Evolutionary conservation across 2,797 vertebrate genomes (phyloP), one percentile per base, ranked within the genome.

Genomic region (Hoplostethus mediterraneus): DNA sequence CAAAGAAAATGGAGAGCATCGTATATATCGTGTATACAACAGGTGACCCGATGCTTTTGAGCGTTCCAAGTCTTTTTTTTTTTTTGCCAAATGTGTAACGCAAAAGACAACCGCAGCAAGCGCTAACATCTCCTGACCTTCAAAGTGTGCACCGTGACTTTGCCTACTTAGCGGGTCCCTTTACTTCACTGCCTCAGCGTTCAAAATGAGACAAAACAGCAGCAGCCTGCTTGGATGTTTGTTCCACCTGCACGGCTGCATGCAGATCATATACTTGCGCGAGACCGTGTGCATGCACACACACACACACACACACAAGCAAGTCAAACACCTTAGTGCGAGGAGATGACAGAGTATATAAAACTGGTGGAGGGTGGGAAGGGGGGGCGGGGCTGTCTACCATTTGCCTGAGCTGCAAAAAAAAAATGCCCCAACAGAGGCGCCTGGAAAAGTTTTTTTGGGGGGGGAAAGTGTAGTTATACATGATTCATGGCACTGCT

Each of bases 401-500:
- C 6, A 9, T 66, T 79, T 55, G 63, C 67, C 38, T 73, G 42
- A 80, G 52, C 56, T 38, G 63, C 14, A 9, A 21, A 58, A 6
- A 6, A 60, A 65, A 47, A 63, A 52, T 79, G 8, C 4, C 44
- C 48, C 48, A 77, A 59, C 33, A 63, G 56, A 68, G 73, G 58
- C 47, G 47, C 3, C 8, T 61, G 45, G 55, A 81, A 75, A 90
- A 83, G 66, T 86, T 84, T 73, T 75, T 55, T 21, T 21, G 21
- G 21, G 69, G 74, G 66, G 54, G 74, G 66, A 52, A 67, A 51
- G 58, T 53, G n/a, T 52, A 71, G 82, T 85, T 84, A 88, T 90
- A 85, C 85, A 87, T 86, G 87, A 93, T 92, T 93, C 89, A 91
- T 85, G 82, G 75, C 69, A 10, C 76, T 58, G 89, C 87, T 87